These are phyloP conservation scores for Stenotaenia linearis DNA, from an alignment of 2,888 invertebrate genomes.

Conservation along the genomic window DNA sequence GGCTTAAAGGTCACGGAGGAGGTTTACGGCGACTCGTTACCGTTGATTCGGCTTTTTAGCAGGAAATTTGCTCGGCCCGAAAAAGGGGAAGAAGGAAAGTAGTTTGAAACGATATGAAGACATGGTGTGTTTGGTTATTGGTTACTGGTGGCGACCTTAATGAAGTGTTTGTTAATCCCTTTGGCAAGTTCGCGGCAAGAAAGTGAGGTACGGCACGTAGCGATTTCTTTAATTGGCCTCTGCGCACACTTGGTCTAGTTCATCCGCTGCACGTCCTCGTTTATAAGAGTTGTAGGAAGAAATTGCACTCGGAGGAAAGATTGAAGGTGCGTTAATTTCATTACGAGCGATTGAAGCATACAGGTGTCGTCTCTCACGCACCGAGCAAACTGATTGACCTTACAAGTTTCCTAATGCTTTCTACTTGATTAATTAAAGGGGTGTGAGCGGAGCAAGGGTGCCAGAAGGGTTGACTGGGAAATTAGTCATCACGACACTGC, in stretches of 20 bases:
- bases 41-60: too few species aligned
- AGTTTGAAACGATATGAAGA: neutral
- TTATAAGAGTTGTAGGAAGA: neutral
- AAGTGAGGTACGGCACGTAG: neutral
- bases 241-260: neutral
- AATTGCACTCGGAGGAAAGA: neutral
- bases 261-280: neutral
- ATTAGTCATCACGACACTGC: neutral
- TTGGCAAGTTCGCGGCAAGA: neutral
- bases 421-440: neutral
- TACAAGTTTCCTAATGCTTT: neutral
- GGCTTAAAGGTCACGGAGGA: too few species aligned
- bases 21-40: too few species aligned
- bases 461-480: neutral
- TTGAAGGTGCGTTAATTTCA: neutral
- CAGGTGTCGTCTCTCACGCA: neutral
- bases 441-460: neutral
- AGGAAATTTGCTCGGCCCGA: too few species aligned
- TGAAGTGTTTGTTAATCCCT: neutral
- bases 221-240: slow-evolving; percentile 1
- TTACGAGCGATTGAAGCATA: slow-evolving; percentile 7
- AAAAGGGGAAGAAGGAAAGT: neutral
- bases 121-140: neutral
- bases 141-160: neutral
- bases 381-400: neutral